These are phyloP conservation scores for Tringa solitaria DNA, from an alignment of 2,113 vertebrate species.

Conservation along the genomic window DNA sequence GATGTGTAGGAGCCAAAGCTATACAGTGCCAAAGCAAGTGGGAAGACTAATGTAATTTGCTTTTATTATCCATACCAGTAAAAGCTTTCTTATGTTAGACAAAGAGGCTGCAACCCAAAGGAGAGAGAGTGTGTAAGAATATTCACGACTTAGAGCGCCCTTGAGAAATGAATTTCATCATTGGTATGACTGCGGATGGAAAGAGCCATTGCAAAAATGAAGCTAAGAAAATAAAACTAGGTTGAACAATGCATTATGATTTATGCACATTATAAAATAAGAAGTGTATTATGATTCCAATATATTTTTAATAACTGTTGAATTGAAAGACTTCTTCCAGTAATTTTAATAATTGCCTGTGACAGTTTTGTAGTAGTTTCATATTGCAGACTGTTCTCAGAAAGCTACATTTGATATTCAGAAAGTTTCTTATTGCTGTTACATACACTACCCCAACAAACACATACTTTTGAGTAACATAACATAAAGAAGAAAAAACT, in stretches of 20 bases:
- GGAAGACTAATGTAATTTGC: not conserved
- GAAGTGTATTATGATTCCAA: not conserved
- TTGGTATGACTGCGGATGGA: not conserved
- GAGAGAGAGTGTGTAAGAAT: rapidly evolving
- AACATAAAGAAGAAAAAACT: not conserved
- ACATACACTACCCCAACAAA: not conserved
- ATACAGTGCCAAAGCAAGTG: not conserved
- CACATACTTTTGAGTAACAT: not conserved
- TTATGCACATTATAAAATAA: not conserved
- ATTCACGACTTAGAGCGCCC: not conserved
- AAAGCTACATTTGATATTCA: not conserved
- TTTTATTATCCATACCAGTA: not conserved
- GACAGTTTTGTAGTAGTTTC: not conserved
- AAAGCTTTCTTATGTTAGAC: not conserved
- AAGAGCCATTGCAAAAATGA: not conserved
- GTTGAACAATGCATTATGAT: not conserved
- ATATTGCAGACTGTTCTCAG: not conserved
- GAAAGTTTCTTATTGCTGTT: not conserved
- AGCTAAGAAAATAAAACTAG: not conserved
- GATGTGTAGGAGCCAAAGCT: not conserved
- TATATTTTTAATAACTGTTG: not conserved
- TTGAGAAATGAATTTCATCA: not conserved
- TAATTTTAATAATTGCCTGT: not conserved
- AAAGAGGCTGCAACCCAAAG: not conserved
- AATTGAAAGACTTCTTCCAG: not conserved